Percentiles rank a stretch among this genome's conserved stretches.
phyloP scores from a whole-genome alignment of 2,888 invertebrate species.

The Phasia obesa region DNA sequence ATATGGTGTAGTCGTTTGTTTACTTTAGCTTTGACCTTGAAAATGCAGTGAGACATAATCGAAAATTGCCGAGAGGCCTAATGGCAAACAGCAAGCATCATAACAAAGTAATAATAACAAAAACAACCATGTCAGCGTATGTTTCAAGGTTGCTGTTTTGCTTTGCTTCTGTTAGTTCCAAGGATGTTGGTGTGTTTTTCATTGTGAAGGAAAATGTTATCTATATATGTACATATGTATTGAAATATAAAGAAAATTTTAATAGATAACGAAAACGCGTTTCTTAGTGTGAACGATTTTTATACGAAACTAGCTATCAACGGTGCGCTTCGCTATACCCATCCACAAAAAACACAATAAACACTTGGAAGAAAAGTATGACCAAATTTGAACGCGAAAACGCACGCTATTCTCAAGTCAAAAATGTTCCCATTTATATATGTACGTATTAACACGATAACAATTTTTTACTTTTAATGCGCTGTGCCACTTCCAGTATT shows the following conservation, averaged over 20 bases:
- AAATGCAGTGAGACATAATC: slow-evolving; percentile 33
- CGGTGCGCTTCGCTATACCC: too few relatives aligned
- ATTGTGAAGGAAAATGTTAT: slow-evolving; percentile 58
- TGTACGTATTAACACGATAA: too few relatives aligned
- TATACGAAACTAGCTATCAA: too few relatives aligned
- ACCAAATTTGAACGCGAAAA: too few relatives aligned
- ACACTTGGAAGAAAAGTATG: too few relatives aligned
- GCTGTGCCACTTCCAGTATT: too few relatives aligned
- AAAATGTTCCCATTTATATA: too few relatives aligned
- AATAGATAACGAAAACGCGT: neutral
- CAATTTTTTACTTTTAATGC: too few relatives aligned
- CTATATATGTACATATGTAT: too few relatives aligned
- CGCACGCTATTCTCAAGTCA: too few relatives aligned
- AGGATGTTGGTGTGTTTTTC: slow-evolving; percentile 49
- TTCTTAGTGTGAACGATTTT: neutral
- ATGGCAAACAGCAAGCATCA: slow-evolving; percentile 22
- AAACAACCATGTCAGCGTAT: slow-evolving; percentile 54
- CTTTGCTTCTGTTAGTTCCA: slow-evolving; percentile 17
- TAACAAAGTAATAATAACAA: slow-evolving; percentile 15
- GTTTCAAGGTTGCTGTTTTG: slow-evolving; percentile 53
- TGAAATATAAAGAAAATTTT: slow-evolving; percentile 23
- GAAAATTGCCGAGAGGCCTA: slow-evolving; percentile 45
- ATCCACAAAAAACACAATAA: too few relatives aligned
- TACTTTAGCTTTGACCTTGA: slow-evolving; percentile 52
- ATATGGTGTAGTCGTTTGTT: slow-evolving; percentile 5